Evolutionary conservation across 2,797 vertebrate genomes (phyloP), one percentile per base, ranked within the genome.

Genomic region (Peromyscus melanophrys): DNA sequence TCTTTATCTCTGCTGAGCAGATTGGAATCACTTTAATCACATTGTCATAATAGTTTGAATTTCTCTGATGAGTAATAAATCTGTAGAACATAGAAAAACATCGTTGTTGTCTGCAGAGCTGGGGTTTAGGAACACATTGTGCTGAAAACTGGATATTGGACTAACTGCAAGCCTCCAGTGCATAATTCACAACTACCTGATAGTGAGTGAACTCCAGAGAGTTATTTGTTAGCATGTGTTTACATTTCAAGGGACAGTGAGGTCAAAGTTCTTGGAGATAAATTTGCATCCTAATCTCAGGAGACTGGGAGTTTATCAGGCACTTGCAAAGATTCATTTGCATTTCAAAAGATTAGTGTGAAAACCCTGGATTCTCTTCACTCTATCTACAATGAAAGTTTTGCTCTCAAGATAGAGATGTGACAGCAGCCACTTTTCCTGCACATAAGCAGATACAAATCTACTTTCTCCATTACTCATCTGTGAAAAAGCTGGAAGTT

Each of bases 161-260:
- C 9, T 92, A 59, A 90, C 43, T 21, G 16, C 0, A 82, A 90
- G 29, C 10, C 40, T 37, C 80, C 11, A 5, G 4, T 65, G 65
- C 84, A 84, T 57, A 87, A 90, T 55, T 93, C 55, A 87, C 1
- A 78, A 31, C 31, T 86, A 2, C 27, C 46, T 14, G 10, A 61
- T 27, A 92, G 29, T 52, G 55, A 89, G 31, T 71, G 10, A 89
- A 73, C 11, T 89, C 34, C 7, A 86, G 55, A 86, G 65, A 89
- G 25, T 43, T 91, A 23, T 89, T 71, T 93, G 25, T 85, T 96
- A 11, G 0, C 49, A 63, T 87, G 0, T 83, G 29, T 90, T 92
- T 82, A 90, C 46, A 93, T 55, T 75, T 91, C 46, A 95, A 91
- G 65, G 34, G 10, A 89, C 17, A 94, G 90, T 75, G 52, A 91